Evolutionary conservation across 2,113 vertebrate species (phyloP).

Genomic region (mouse (Mus musculus)): GRCm39 chr5:67355501-67356000

Average conservation of each 20-base stretch:
- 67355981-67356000: background rate
- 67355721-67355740: background rate
- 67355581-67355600: background rate
- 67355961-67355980: background rate
- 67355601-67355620: background rate
- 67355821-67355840: no score
- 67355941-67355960: background rate
- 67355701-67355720: background rate
- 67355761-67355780: no score
- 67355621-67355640: background rate
- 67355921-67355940: background rate
- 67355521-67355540: no score
- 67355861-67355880: background rate
- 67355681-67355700: background rate
- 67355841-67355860: no score
- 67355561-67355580: no score
- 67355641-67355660: background rate
- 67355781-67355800: no score
- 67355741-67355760: no score
- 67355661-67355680: background rate
- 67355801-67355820: no score
- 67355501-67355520: no score
- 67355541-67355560: no score
- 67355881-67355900: background rate
- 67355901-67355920: background rate